A percentile compares a stretch with the other conserved stretches of the same genome.
Conservation (phyloP, 2,888 invertebrate genomes). For the Tetropium fuscum region DNA sequence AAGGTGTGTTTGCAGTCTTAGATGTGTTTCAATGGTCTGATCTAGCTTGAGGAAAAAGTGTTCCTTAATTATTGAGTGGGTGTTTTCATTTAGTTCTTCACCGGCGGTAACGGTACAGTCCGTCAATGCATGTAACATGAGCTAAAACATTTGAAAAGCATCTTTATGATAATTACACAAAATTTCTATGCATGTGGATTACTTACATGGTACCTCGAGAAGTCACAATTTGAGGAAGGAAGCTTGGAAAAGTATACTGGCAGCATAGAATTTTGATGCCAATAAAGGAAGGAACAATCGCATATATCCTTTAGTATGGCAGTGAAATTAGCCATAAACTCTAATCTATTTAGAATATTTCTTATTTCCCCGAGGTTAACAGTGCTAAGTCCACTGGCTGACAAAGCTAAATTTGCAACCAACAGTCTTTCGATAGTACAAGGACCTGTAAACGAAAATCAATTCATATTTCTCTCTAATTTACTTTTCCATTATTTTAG, state of each 20-base stretch:
- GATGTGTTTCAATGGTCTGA: slow-evolving; percentile 90
- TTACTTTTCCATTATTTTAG: too few relatives aligned
- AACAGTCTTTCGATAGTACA: slow-evolving; percentile 59
- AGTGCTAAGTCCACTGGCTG: slow-evolving; percentile 71
- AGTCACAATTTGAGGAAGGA: slow-evolving; percentile 75
- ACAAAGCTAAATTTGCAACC: slow-evolving; percentile 62
- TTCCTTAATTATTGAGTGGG: slow-evolving; percentile 68
- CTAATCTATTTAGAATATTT: slow-evolving; percentile 74
- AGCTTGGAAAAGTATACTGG: slow-evolving; percentile 82
- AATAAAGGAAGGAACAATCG: slow-evolving; percentile 83
- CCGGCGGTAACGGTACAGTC: slow-evolving; percentile 54
- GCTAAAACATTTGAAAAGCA: slow-evolving; percentile 48
- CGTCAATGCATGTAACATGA: slow-evolving; percentile 58
- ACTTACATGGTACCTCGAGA: slow-evolving; percentile 72
- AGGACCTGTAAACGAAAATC: slow-evolving; percentile 61
- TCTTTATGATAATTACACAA: background rate
- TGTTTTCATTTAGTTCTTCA: slow-evolving; percentile 61
- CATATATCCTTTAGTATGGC: slow-evolving; percentile 72
- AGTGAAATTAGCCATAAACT: slow-evolving; percentile 73
- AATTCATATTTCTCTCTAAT: too few relatives aligned
- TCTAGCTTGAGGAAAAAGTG: slow-evolving; percentile 80
- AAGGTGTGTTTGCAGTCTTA: slow-evolving; percentile 92
- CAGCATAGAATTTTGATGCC: slow-evolving; percentile 80
- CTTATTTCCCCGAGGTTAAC: slow-evolving; percentile 75
- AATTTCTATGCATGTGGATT: background rate